Evolutionary conservation across 2,113 vertebrate species (phyloP).

Genomic region (Actinemys pallida): DNA sequence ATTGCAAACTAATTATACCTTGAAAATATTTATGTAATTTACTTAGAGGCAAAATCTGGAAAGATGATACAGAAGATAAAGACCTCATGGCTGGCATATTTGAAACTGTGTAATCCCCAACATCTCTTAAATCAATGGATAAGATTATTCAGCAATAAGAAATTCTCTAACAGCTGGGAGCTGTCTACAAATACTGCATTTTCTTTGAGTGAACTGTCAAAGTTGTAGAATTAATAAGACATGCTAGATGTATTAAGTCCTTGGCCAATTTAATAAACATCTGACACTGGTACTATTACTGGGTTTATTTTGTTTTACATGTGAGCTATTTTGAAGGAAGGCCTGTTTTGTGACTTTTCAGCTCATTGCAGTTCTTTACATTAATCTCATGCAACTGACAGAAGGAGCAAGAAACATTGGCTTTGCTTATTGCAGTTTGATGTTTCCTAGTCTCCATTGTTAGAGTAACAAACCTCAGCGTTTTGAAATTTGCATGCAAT

Average conservation of each 20-base stretch:
- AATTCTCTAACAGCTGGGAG: constrained; percentile 40
- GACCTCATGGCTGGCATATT: neutral
- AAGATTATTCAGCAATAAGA: constrained; percentile 52
- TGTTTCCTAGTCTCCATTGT: constrained; percentile 17
- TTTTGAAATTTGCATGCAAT: neutral
- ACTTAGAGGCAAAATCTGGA: constrained; percentile 42
- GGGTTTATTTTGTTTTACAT: constrained; percentile 31
- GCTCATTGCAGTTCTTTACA: neutral
- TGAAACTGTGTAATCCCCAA: constrained; percentile 48
- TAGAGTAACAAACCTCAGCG: neutral
- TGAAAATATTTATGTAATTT: constrained; percentile 57
- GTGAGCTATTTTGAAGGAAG: constrained; percentile 9
- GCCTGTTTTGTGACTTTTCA: neutral
- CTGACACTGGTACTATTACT: neutral
- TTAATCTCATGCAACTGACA: neutral
- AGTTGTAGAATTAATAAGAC: constrained; percentile 45
- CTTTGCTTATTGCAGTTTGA: constrained; percentile 11
- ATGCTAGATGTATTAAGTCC: constrained; percentile 46
- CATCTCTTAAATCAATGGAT: constrained; percentile 54
- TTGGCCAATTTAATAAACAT: constrained; percentile 49
- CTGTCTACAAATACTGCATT: constrained; percentile 24
- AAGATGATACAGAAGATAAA: constrained; percentile 50
- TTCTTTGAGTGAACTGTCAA: constrained; percentile 51
- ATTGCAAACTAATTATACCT: constrained; percentile 9
- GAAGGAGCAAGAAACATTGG: neutral